Evolutionary conservation across 2,113 vertebrate genomes (phyloP).

Genomic region (Colossoma macropomum): DNA sequence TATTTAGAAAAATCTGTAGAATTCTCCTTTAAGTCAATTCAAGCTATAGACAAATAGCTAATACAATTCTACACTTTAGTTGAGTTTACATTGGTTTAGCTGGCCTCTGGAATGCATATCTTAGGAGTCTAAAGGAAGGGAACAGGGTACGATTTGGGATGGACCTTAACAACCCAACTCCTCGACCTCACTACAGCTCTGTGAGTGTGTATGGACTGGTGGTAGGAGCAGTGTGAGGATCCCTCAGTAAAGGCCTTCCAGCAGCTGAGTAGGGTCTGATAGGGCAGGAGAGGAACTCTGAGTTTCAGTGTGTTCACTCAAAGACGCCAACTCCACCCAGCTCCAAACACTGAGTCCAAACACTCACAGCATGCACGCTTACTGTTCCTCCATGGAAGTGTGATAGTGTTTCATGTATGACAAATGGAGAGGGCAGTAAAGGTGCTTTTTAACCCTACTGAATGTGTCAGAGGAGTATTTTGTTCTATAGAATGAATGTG

Average conservation of each 20-base stretch:
- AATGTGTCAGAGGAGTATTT: background rate
- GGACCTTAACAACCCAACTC: background rate
- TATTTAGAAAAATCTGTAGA: too few species aligned
- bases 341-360: conserved; percentile 49
- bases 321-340: conserved; percentile 65
- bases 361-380: background rate
- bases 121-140: background rate
- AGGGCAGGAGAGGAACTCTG: conserved; percentile 58
- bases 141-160: background rate
- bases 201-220: conserved; percentile 1
- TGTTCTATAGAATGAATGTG: background rate
- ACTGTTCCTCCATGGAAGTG: background rate
- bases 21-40: too few species aligned
- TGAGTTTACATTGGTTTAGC: background rate
- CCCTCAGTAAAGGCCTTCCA: conserved; percentile 74
- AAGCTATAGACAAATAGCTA: too few species aligned
- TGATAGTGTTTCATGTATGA: background rate
- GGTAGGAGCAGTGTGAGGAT: conserved; percentile 74
- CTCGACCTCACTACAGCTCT: background rate
- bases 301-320: conserved; percentile 75
- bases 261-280: conserved; percentile 82
- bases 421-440: conserved; percentile 18
- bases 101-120: background rate
- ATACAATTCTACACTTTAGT: too few species aligned
- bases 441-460: background rate